phyloP scores from a whole-genome alignment of 2,797 vertebrate species.

The Melanotaenia maccullochi region DNA sequence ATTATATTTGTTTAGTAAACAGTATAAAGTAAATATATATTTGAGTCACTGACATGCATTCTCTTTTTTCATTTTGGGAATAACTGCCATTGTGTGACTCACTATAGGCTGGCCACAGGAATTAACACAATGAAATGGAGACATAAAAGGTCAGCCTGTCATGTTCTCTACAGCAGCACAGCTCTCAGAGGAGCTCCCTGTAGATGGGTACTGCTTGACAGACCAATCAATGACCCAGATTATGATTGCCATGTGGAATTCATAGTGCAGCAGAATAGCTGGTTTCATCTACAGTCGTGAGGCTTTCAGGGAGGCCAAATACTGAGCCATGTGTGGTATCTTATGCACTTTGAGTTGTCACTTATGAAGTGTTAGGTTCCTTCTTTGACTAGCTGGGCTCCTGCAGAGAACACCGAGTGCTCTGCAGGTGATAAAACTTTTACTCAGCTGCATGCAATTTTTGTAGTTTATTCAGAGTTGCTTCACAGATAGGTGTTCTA shows the following conservation, averaged over 20 bases:
- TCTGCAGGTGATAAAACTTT: conserved; percentile 36
- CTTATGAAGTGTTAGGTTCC: conserved; percentile 18
- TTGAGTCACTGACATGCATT: not conserved
- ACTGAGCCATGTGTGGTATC: conserved; percentile 22
- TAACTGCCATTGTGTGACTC: conserved; percentile 29
- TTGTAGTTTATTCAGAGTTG: conserved; percentile 23
- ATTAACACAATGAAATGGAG: conserved; percentile 45
- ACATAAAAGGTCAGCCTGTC: conserved; percentile 53
- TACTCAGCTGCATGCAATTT: conserved; percentile 24
- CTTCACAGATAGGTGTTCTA: conserved; percentile 24
- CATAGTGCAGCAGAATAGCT: conserved; percentile 44
- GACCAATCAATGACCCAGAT: conserved; percentile 47
- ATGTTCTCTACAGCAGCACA: conserved; percentile 38
- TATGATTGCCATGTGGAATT: conserved; percentile 54
- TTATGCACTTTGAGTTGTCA: conserved; percentile 45
- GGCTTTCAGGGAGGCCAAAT: conserved; percentile 33
- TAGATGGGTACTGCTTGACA: conserved; percentile 38
- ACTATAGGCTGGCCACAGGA: conserved; percentile 17
- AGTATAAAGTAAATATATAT: not conserved
- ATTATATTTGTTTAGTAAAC: not conserved
- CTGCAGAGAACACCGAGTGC: conserved; percentile 20
- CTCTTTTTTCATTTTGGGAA: not conserved
- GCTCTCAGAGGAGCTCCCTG: conserved; percentile 37
- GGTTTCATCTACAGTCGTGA: conserved; percentile 38
- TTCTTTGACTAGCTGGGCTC: conserved; percentile 33